Percentiles rank a stretch among this genome's conserved stretches.
These are phyloP conservation scores for Lipophrys pholis DNA, from an alignment of 2,113 vertebrate species.

Conservation along the genomic window DNA sequence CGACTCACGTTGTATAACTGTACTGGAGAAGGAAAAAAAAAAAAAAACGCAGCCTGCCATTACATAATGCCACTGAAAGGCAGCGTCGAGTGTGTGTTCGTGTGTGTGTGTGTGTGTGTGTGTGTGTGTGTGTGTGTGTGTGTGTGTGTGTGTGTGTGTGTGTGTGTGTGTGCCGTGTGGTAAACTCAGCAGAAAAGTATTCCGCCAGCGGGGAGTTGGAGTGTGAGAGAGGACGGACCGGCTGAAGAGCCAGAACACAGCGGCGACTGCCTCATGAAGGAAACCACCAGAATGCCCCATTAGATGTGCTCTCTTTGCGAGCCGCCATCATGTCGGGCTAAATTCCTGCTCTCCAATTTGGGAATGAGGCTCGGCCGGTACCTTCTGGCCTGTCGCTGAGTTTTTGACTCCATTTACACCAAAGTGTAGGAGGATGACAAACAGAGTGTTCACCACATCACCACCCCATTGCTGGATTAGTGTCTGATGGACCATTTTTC, in stretches of 20 bases:
- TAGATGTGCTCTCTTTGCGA: background rate
- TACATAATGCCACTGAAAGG: slow-evolving; percentile 5
- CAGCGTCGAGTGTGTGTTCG: background rate
- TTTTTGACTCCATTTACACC: no score
- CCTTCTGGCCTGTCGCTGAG: no score
- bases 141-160: no score
- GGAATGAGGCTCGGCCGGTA: no score
- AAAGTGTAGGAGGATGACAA: no score
- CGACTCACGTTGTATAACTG: slow-evolving; percentile 13
- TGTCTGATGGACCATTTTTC: no score
- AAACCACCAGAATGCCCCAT: background rate
- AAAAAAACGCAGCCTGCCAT: background rate
- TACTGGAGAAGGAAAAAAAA: background rate
- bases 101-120: no score
- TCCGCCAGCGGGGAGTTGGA: background rate
- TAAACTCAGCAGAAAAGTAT: background rate
- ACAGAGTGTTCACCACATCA: no score
- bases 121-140: no score
- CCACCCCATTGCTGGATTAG: no score
- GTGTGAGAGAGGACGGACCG: background rate
- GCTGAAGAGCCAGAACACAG: background rate
- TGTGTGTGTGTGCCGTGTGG: background rate
- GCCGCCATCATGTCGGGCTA: no score
- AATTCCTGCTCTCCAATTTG: no score
- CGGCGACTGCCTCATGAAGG: background rate